Conservation (phyloP, 2,113 vertebrate species). For the Coracopsis vasa region DNA sequence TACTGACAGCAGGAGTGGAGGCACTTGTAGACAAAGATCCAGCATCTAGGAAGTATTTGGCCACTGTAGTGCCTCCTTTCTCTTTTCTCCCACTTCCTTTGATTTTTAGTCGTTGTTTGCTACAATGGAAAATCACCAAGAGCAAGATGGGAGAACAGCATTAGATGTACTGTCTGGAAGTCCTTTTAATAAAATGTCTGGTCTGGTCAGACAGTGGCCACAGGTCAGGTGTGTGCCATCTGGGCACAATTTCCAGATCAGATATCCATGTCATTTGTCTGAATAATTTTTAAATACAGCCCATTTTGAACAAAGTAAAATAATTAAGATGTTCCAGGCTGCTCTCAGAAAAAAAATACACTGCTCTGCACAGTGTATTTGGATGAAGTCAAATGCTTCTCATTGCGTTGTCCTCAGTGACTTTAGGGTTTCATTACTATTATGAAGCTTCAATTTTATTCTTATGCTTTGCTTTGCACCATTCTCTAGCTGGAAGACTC, state of each 20-base stretch:
- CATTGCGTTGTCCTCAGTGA: neutral
- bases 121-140: neutral
- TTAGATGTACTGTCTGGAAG: neutral
- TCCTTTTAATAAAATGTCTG: neutral
- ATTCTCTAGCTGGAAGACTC: neutral
- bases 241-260: neutral
- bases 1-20: rapidly evolving
- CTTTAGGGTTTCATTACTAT: neutral
- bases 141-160: neutral
- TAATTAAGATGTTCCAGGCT: neutral
- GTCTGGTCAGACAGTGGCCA: neutral
- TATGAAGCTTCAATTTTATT: neutral
- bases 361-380: neutral
- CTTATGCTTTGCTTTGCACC: neutral
- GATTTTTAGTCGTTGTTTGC: neutral
- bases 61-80: neutral
- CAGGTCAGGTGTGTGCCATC: rapidly evolving
- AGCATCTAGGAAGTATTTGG: neutral
- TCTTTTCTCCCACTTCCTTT: neutral
- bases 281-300: neutral
- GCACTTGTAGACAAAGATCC: neutral
- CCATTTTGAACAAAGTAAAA: neutral
- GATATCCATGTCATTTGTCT: neutral
- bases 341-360: neutral
- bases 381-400: neutral